Evolutionary conservation across 2,797 vertebrate genomes (phyloP), one percentile per base, ranked within the genome.

Genomic region (Lerista edwardsae): DNA sequence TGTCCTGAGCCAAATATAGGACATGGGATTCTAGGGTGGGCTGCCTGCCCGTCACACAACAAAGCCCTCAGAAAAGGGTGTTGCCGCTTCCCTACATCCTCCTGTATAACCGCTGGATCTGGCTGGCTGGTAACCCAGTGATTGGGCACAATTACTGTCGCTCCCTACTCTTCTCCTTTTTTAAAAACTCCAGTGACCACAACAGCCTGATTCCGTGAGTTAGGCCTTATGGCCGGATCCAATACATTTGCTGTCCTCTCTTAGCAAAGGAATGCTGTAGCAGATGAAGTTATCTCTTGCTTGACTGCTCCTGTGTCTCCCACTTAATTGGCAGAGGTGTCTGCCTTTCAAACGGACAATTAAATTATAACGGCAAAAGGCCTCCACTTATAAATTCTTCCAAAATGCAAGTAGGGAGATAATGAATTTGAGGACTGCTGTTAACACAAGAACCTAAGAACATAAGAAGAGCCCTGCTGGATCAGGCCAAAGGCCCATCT

Each of bases 1-100:
- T 97, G 96, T 96, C 95, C 96, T 94, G 95, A 96, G 96, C 96
- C 96, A 97, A 96, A 97, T 96, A 88, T 92, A 92, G 95, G 93
- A 96, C 95, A 91, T 96, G 95, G 95, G 96, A 97, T 95, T 93
- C 93, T 95, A 94, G 94, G 95, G 95, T 97, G 96, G 95, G 96
- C 94, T 96, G 95, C 92, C 93, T 95, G 91, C 95, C 95, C 95
- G 95, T 94, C 95, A 96, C 91, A 94, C 94, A 96, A 91, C 96
- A 97, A 96, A 97, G 95, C 95, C 51, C 90, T 93, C 77, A 85
- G 95, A 93, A 89, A n/a, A 96, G 96, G 96, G 94, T 95, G 96
- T 96, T 95, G 92, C 95, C 96, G 95, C 95, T 95, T 94, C 91
- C 95, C 95, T 93, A 95, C 96, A 95, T 97, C 95, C 95, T 96